phyloP scores from a whole-genome alignment of 2,797 vertebrate species.

The Manis pentadactyla region DNA sequence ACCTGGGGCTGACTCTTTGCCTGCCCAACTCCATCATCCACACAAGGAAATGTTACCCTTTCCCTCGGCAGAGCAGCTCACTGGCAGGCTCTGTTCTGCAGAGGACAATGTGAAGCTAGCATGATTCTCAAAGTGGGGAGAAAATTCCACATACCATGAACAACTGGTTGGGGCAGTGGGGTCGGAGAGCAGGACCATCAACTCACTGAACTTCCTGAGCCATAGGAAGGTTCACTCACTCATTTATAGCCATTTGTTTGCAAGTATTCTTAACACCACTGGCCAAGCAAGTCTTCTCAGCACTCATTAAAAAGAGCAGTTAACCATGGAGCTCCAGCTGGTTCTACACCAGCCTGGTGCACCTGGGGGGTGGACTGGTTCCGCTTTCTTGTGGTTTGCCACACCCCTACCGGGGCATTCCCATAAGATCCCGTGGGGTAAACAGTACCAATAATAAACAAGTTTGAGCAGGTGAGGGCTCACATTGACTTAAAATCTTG shows the following conservation, averaged over 20 bases:
- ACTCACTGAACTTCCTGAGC: not conserved
- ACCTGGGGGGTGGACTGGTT: constrained; percentile 50
- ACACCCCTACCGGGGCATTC: not conserved
- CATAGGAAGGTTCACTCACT: rapidly evolving
- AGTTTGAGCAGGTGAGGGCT: not conserved
- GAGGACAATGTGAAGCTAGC: too few species aligned
- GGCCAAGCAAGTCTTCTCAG: not conserved
- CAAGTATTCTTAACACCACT: too few species aligned
- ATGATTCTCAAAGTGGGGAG: not conserved
- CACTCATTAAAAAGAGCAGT: not conserved
- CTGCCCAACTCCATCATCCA: rapidly evolving
- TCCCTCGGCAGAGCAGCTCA: not conserved
- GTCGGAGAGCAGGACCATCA: not conserved
- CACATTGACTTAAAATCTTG: not conserved
- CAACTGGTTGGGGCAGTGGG: not conserved
- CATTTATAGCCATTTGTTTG: too few species aligned
- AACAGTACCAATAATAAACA: not conserved
- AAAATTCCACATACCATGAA: rapidly evolving
- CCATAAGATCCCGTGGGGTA: not conserved
- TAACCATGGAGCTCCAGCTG: not conserved
- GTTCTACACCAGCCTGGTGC: not conserved
- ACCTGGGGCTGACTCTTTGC: not conserved
- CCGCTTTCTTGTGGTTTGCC: constrained; percentile 60
- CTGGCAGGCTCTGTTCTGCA: not conserved
- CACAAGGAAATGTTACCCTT: not conserved